Conservation (phyloP, 2,888 invertebrate genomes). For the Oxytorus armatus region DNA sequence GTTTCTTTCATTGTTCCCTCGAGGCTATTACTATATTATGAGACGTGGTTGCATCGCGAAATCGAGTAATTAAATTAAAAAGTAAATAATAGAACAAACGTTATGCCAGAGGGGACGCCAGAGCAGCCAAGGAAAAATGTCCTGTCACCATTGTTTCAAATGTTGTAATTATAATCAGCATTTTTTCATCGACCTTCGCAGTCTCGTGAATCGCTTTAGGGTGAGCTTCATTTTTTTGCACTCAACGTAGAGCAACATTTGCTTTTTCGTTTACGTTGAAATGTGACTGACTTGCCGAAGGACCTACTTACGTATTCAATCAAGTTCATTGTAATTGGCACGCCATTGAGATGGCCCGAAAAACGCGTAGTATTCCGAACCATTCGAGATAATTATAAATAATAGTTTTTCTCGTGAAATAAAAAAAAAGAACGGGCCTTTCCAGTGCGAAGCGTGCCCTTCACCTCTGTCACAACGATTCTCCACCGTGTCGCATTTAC, state of each 20-base stretch:
- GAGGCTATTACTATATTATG: neutral
- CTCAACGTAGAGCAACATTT: neutral
- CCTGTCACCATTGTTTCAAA: neutral
- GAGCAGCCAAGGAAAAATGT: neutral
- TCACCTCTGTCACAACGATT: neutral
- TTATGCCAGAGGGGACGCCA: neutral
- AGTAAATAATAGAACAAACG: constrained; percentile 1
- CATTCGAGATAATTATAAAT: no score
- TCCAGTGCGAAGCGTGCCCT: no score
- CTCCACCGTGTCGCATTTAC: no score
- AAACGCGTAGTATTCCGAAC: neutral
- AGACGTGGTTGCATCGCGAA: no score
- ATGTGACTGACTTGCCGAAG: neutral
- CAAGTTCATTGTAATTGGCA: neutral
- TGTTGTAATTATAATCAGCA: neutral
- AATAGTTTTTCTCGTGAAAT: no score
- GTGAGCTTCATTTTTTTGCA: neutral
- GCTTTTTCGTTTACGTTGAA: neutral
- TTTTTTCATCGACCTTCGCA: neutral
- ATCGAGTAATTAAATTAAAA: no score
- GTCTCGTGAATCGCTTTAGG: neutral
- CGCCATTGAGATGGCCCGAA: neutral
- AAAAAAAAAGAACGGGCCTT: no score
- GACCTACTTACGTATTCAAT: neutral
- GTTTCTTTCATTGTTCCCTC: constrained; percentile 3